Percentiles rank a stretch among this genome's conserved stretches.
These are phyloP conservation scores for Oreocharis arfaki DNA, from an alignment of 2,113 vertebrate species.

Conservation along the genomic window DNA sequence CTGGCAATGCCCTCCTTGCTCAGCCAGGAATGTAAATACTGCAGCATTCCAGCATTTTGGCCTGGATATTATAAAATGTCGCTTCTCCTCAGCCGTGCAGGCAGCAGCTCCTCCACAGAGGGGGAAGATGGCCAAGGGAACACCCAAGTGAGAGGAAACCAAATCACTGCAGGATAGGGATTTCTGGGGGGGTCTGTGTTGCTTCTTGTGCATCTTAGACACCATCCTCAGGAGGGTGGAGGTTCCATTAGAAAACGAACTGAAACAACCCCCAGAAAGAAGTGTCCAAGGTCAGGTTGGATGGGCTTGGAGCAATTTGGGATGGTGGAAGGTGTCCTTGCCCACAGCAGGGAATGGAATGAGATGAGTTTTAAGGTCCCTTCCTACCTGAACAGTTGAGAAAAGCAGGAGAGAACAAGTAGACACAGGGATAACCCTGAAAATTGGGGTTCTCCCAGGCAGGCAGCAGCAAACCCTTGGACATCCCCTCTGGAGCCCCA, in stretches of 20 bases:
- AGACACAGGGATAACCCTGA: neutral
- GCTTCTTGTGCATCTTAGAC: neutral
- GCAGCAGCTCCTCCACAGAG: neutral
- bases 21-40: neutral
- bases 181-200: rapidly evolving
- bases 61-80: neutral
- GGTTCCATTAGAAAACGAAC: neutral
- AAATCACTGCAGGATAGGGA: neutral
- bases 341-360: neutral
- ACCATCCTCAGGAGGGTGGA: neutral
- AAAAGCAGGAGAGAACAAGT: neutral
- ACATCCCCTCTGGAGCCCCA: neutral
- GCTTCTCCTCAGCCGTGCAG: neutral
- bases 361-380: neutral
- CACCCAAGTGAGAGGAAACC: neutral
- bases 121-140: neutral
- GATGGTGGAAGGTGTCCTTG: neutral
- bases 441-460: rapidly evolving
- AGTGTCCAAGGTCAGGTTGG: neutral
- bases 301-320: neutral
- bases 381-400: neutral
- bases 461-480: neutral
- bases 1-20: neutral
- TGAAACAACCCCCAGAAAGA: neutral
- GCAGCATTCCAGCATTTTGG: neutral